phyloP scores from a whole-genome alignment of 2,797 vertebrate genomes.

The Spondyliosoma cantharus region DNA sequence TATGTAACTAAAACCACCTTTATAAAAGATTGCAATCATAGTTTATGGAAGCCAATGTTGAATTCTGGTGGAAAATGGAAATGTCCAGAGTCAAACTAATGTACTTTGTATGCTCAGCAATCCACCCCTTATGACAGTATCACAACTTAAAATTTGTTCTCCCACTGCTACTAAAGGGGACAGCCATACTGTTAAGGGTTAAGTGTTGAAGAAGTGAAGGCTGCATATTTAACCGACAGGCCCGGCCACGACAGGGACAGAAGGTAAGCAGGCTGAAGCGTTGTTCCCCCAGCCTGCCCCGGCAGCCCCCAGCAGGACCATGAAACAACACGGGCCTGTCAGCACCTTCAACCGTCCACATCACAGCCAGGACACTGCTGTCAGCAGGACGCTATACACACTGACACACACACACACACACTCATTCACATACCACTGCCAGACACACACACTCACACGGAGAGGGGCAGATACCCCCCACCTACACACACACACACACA shows the following conservation, averaged over 20 bases:
- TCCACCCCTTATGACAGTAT: neutral
- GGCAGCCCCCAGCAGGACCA: conserved; percentile 48
- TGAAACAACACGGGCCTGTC: conserved; percentile 73
- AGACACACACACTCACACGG: conserved; percentile 41
- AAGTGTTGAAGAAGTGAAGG: conserved; percentile 15
- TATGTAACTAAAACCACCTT: neutral
- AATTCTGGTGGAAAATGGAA: neutral
- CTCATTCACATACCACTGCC: conserved; percentile 39
- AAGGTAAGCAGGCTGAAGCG: conserved; percentile 3
- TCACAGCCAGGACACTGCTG: conserved; percentile 66
- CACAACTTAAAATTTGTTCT: neutral
- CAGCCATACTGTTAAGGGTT: neutral
- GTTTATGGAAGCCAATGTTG: neutral
- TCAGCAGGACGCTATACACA: conserved; percentile 59
- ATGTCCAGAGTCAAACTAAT: neutral
- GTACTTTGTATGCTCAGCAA: neutral
- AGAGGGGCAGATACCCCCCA: conserved; percentile 33
- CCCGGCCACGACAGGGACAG: neutral
- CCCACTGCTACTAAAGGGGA: too few species aligned
- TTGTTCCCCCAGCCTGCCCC: conserved; percentile 48
- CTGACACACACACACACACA: conserved; percentile 41
- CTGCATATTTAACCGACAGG: conserved; percentile 36
- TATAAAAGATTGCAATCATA: neutral
- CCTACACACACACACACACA: conserved; percentile 15
- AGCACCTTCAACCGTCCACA: conserved; percentile 66